These are phyloP conservation scores for Neocrepidodera transversa DNA, from an alignment of 2,888 invertebrate genomes.

Conservation along the genomic window DNA sequence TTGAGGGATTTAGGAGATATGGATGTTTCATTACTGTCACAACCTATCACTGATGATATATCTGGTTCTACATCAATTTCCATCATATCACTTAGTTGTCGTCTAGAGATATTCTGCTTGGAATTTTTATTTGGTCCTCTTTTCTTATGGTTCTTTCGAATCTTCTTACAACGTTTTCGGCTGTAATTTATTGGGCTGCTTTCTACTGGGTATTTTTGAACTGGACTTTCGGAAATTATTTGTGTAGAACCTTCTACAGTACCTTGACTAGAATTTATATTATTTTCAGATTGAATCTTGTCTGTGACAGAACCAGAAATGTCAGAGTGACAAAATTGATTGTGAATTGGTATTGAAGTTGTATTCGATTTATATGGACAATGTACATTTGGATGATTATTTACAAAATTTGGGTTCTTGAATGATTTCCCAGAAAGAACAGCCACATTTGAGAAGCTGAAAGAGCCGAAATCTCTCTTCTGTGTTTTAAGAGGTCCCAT, in stretches of 20 bases:
- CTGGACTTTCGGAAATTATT: constrained; percentile 29
- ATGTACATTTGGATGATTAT: constrained; percentile 32
- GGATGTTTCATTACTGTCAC: constrained; percentile 12
- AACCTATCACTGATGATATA: constrained; percentile 10
- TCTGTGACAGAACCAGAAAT: constrained; percentile 10
- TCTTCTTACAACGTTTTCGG: constrained; percentile 19
- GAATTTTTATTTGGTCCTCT: constrained; percentile 29
- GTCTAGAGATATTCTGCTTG: constrained; percentile 32
- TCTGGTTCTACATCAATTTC: constrained; percentile 37
- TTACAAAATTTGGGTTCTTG: constrained; percentile 43
- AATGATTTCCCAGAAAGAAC: constrained; percentile 36
- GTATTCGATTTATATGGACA: constrained; percentile 12
- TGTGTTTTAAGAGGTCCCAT: constrained; percentile 26
- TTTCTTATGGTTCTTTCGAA: constrained; percentile 11
- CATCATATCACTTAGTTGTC: constrained; percentile 35
- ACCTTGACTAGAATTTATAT: constrained; percentile 39
- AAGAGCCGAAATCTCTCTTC: constrained; percentile 33
- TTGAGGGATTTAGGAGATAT: constrained; percentile 7
- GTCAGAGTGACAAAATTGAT: constrained; percentile 21
- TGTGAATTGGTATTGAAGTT: constrained; percentile 4
- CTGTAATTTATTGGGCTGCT: constrained; percentile 14
- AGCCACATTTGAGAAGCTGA: constrained; percentile 13
- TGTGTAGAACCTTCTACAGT: constrained; percentile 35
- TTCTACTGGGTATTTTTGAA: constrained; percentile 15
- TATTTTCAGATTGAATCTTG: constrained; percentile 12